Conservation (phyloP, 1,140 invertebrate genomes). For the Wiebesia pumilae region DNA sequence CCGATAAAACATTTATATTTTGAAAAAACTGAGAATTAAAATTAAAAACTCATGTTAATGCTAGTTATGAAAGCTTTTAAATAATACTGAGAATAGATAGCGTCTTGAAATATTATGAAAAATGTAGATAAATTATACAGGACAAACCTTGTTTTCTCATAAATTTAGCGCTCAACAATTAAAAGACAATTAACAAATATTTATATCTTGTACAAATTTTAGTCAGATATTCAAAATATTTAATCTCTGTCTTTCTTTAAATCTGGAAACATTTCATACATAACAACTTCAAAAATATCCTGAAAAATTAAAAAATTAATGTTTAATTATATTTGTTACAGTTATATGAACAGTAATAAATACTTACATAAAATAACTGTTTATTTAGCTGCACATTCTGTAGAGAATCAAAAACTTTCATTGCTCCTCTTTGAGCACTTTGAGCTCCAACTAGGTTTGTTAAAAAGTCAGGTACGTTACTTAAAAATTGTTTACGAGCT, state of each 20-base stretch:
- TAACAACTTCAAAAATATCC: slow-evolving; percentile 84
- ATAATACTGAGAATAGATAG: slow-evolving; percentile 45
- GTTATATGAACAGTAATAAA: slow-evolving; percentile 34
- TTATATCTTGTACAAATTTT: slow-evolving; percentile 14
- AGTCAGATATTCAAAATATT: slow-evolving; percentile 44
- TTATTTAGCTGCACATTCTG: slow-evolving; percentile 92
- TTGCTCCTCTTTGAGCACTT: slow-evolving; percentile 86
- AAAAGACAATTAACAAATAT: slow-evolving; percentile 24
- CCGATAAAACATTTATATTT: slow-evolving; percentile 8
- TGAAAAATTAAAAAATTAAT: slow-evolving; percentile 69
- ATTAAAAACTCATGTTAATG: neutral
- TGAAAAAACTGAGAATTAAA: neutral
- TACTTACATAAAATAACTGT: slow-evolving; percentile 92
- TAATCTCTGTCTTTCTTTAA: slow-evolving; percentile 72
- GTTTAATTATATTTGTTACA: neutral
- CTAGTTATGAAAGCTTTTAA: slow-evolving; percentile 21
- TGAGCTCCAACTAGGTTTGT: slow-evolving; percentile 89
- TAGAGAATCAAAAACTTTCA: slow-evolving; percentile 90
- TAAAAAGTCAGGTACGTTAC: slow-evolving; percentile 86
- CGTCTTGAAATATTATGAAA: slow-evolving; percentile 4
- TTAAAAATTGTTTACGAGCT: slow-evolving; percentile 81
- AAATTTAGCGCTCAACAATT: slow-evolving; percentile 19
- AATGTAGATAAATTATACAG: slow-evolving; percentile 18
- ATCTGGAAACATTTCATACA: slow-evolving; percentile 86
- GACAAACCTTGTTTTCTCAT: slow-evolving; percentile 39